Evolutionary conservation across 64 coral and sea anemone species (phyloP).

Genomic region (Astreopora myriophthalma): DNA sequence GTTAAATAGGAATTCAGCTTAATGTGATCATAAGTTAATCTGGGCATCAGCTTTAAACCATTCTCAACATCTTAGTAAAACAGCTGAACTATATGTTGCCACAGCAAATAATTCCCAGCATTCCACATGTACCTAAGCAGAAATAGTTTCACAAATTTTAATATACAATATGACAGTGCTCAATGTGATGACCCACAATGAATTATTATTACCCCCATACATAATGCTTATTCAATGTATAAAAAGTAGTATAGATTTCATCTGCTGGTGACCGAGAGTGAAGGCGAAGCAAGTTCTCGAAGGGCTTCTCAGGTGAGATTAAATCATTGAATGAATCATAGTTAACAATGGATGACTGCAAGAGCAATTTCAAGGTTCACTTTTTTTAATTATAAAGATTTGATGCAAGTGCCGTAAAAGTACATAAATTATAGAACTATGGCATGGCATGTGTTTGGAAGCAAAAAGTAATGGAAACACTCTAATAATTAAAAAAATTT

Average conservation of each 20-base stretch:
- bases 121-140: constrained; percentile 28
- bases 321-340: too few relatives aligned
- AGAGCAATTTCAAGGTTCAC: not conserved
- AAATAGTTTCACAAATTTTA: not conserved
- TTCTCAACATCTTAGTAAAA: constrained; percentile 47
- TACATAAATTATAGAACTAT: not conserved
- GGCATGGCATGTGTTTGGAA: not conserved
- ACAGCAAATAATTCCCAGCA: constrained; percentile 3
- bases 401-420: too few relatives aligned
- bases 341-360: not conserved
- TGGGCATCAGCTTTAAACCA: constrained; percentile 36
- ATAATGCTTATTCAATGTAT: too few relatives aligned
- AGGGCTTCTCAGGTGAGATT: too few relatives aligned
- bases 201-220: too few relatives aligned
- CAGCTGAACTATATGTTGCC: constrained; percentile 51
- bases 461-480: not conserved
- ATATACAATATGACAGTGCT: not conserved
- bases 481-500: not conserved
- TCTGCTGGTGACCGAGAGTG: too few relatives aligned
- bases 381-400: not conserved
- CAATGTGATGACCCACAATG: not conserved
- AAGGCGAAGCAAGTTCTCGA: too few relatives aligned
- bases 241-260: too few relatives aligned
- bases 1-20: constrained; percentile 35
- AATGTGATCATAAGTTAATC: constrained; percentile 48